phyloP scores from a whole-genome alignment of 2,797 vertebrate species.

The Darevskia mixta region DNA sequence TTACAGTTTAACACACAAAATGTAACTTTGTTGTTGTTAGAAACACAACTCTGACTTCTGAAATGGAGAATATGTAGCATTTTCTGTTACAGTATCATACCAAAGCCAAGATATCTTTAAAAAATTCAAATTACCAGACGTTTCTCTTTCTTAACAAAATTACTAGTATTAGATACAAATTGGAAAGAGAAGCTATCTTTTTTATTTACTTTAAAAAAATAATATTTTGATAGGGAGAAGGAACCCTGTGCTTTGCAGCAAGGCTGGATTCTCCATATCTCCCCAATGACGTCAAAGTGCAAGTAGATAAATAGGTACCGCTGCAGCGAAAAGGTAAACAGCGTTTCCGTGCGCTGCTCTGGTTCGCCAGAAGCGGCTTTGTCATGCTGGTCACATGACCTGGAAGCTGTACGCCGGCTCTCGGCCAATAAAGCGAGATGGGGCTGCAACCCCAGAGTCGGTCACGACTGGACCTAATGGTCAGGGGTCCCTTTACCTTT shows the following conservation, averaged over 20 bases:
- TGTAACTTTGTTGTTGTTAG: not conserved
- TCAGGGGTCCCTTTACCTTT: no score
- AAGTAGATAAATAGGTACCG: no score
- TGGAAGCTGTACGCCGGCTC: no score
- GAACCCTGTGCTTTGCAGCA: not conserved
- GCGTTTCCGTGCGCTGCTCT: no score
- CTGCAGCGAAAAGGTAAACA: no score
- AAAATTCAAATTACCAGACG: not conserved
- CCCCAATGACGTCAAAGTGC: not conserved
- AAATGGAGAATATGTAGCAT: not conserved
- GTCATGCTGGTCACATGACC: no score
- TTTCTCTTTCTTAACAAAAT: no score
- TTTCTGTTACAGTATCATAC: not conserved
- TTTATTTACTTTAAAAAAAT: not conserved
- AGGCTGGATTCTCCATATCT: not conserved
- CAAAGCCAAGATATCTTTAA: not conserved
- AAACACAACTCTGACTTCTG: not conserved
- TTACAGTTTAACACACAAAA: not conserved
- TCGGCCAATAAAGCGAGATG: no score
- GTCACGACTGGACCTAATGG: no score
- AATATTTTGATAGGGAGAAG: not conserved
- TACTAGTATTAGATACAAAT: not conserved
- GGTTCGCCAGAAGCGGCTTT: no score
- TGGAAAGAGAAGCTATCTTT: not conserved
- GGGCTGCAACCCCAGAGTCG: no score